Evolutionary conservation across 2,888 invertebrate species (phyloP), one percentile per base, ranked within the genome.

Genomic region (Agriotes lineatus): DNA sequence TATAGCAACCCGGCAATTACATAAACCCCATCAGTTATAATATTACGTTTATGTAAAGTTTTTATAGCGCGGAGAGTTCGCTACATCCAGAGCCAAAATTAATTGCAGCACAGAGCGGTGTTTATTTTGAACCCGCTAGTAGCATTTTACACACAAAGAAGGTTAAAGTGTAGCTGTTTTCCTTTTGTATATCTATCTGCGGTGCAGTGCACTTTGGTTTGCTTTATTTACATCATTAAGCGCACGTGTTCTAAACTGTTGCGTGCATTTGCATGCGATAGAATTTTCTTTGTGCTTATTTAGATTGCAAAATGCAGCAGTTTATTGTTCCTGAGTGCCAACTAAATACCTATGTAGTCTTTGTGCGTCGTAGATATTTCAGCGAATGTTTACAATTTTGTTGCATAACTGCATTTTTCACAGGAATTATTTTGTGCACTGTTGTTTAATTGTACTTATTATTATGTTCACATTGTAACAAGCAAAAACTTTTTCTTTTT

Each of bases 211-310:
- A 64, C 52, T 59, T 59, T 52, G 52, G 22, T 66, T 65, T 59
- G 59, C 33, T 66, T 59, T 66, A 59, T 66, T 66, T 66, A 58
- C 39, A 59, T 44, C 58, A 66, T 59, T 66, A 66, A 66, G 16
- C 58, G 25, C 66, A 66, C 66, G 66, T 66, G 66, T 66, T 66
- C 52, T 18, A 59, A 52, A 52, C 58, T 56, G 63, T 63, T 63
- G 63, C 63, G 56, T 63, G 54, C 63, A 56, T 56, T 63, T 56
- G 44, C 56, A 63, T 63, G 37, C 52, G 39, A 48, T 57, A 66
- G 45, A 48, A 66, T 66, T 59, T 59, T 59, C 66, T 66, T 66
- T 66, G 66, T 66, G 66, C 19, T 64, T 16, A 58, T 64, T 58
- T 61, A 42, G 30, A 54, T 56, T 63, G 33, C 42, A 44, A 63